Evolutionary conservation across 1,140 invertebrate genomes (phyloP).

Genomic region (Lanistes nyassanus): DNA sequence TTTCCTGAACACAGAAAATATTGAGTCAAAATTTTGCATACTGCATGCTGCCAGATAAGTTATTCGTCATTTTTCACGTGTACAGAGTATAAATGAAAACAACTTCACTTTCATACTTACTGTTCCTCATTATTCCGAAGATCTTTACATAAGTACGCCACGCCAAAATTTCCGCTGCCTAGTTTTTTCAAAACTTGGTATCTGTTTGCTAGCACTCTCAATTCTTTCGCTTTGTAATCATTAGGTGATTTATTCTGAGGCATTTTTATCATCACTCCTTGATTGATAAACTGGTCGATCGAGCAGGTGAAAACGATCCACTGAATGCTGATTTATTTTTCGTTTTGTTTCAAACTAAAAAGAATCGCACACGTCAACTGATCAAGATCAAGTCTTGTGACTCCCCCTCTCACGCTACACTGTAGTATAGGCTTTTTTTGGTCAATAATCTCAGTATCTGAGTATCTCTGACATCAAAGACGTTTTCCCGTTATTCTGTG

Average conservation of each 20-base stretch:
- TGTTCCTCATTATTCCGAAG: conserved; percentile 42
- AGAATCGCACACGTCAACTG: no score
- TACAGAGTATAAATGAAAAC: not conserved
- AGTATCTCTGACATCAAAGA: no score
- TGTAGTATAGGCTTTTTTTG: no score
- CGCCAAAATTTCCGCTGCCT: conserved; percentile 67
- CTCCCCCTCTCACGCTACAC: no score
- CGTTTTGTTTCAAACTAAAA: no score
- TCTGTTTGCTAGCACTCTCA: conserved; percentile 58
- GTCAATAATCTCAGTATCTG: no score
- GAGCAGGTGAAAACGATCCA: no score
- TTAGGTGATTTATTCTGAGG: conserved; percentile 37
- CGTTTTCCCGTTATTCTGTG: no score
- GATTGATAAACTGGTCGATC: not conserved
- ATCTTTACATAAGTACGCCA: conserved; percentile 64
- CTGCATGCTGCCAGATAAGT: not conserved
- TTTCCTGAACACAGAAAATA: conserved; percentile 57
- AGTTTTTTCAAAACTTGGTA: conserved; percentile 64
- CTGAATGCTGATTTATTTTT: not conserved
- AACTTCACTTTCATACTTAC: conserved; percentile 24
- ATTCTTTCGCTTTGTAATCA: conserved; percentile 41
- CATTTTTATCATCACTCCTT: conserved; percentile 27
- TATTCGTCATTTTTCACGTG: not conserved
- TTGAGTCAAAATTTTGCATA: not conserved
- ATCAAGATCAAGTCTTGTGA: no score